Base-by-base conservation (phyloP, 1,140 invertebrate species). In the Drosophila repleta region DNA sequence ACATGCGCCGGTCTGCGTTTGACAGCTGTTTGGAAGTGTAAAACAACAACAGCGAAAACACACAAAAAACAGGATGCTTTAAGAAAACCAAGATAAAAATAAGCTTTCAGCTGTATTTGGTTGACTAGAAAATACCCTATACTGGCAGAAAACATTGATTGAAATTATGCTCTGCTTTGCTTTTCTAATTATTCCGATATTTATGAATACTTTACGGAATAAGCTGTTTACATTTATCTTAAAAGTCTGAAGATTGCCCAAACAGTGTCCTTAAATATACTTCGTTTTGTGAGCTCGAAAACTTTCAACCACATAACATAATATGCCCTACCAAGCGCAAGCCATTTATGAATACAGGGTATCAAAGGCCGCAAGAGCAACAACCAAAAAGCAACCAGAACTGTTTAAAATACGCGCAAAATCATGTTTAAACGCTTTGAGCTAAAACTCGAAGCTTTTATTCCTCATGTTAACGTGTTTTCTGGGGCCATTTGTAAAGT, bases 381-480 rank as follows among this genome's bases (percentile, higher is more conserved):
- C n/a, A 64, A 10, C 7, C 39, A 18, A 20, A 63, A 26, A 21
- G 24, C 60, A 51, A 10, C 10, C 29, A 46, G 18, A 37, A 20
- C 35, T 13, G 46, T 45, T 7, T 11, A 52, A 57, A 53, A 56
- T 46, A 72, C 49, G 26, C 74, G 64, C 48, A 67, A 87, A 85
- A 87, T 82, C 82, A 87, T 82, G 78, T 76, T 70, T 63, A 82
- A 87, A 66, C 57, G 70, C 64, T 81, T 78, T 72, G 76, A 82
- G 82, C 61, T 53, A 67, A 79, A 85, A 85, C 72, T 78, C 64
- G 62, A 60, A 68, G 63, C 32, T 51, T 56, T 32, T 21, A 39
- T 21, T 53, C 43, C 57, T 53, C 46, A 17, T 20, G n/a, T n/a
- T 17, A 53, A 39, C 37, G 41, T 46, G 15, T 58, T 21, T 32